A percentile compares a stretch with the other conserved stretches of the same genome.
phyloP scores from a whole-genome alignment of 2,797 vertebrate species.

The Sebastes matsubarae region DNA sequence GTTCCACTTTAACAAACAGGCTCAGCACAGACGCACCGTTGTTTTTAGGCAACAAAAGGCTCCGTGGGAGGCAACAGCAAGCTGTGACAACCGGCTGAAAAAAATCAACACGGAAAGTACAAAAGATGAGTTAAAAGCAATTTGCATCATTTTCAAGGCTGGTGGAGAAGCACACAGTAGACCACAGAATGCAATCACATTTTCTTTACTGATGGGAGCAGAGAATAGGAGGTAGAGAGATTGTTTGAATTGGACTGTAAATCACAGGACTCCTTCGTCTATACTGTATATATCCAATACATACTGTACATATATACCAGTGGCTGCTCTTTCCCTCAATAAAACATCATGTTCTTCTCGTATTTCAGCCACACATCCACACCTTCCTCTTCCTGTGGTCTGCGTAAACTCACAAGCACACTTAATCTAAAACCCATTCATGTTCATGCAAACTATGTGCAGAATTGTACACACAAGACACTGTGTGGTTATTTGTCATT shows the following conservation, averaged over 20 bases:
- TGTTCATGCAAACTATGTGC: background rate
- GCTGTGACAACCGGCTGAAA: background rate
- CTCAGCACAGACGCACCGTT: background rate
- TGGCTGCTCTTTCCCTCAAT: background rate
- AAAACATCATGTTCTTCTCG: background rate
- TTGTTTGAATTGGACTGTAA: background rate
- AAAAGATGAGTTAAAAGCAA: conserved; percentile 20
- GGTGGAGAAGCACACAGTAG: background rate
- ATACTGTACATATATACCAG: background rate
- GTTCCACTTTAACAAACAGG: conserved; percentile 7
- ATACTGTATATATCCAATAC: background rate
- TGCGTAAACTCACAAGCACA: background rate
- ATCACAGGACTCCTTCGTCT: background rate
- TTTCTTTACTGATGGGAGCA: background rate
- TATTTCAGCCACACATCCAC: background rate
- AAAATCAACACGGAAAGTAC: background rate
- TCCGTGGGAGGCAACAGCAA: conserved; percentile 15
- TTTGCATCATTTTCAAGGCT: conserved; percentile 11
- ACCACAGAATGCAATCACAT: background rate
- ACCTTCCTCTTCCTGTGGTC: background rate
- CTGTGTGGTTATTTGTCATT: background rate
- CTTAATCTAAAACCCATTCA: background rate
- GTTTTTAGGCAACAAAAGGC: conserved; percentile 20
- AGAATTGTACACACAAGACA: background rate
- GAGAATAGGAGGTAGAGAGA: background rate